phyloP scores from a whole-genome alignment of 2,888 invertebrate species.

The Ochropleura plecta region DNA sequence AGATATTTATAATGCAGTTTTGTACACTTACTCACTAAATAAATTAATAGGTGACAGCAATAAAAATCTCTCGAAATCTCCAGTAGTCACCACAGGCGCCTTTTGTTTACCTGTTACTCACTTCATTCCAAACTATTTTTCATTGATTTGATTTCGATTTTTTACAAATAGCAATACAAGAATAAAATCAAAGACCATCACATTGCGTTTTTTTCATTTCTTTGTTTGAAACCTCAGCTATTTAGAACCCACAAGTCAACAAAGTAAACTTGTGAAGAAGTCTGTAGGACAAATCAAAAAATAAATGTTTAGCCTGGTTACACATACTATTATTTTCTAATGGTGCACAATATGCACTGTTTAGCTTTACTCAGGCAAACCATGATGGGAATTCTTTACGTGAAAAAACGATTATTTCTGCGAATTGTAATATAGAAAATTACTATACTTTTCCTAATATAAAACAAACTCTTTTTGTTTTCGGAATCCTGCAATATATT shows the following conservation, averaged over 20 bases:
- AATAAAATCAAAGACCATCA: slow-evolving; percentile 17
- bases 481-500: no score
- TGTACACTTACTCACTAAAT: neutral
- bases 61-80: neutral
- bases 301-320: neutral
- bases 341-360: no score
- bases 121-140: slow-evolving; percentile 29
- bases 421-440: no score
- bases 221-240: neutral
- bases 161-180: slow-evolving; percentile 27
- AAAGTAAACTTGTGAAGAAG: neutral
- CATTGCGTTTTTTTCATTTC: neutral
- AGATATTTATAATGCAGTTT: slow-evolving; percentile 1
- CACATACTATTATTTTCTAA: neutral
- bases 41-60: neutral
- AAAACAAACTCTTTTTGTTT: no score
- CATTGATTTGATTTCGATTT: slow-evolving; percentile 39
- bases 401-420: neutral
- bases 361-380: neutral
- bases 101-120: slow-evolving; percentile 41
- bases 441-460: no score
- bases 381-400: neutral
- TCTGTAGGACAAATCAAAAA: neutral
- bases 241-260: neutral
- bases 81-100: no score